Conservation (phyloP, 2,888 invertebrate species). For the Syrphus vitripennis region DNA sequence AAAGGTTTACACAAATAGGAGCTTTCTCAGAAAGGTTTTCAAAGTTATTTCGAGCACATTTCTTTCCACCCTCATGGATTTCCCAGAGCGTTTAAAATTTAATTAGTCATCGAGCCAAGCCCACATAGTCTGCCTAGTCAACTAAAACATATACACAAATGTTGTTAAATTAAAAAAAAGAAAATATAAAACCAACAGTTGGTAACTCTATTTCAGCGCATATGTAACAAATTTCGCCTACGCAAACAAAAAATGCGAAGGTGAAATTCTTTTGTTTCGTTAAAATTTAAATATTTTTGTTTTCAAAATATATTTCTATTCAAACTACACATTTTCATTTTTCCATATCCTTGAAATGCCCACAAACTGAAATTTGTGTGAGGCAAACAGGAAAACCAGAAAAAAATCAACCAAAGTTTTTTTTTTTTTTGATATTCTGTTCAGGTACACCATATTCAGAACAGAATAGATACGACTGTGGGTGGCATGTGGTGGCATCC, state of each 20-base stretch:
- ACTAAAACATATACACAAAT: no score
- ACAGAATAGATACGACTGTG: neutral
- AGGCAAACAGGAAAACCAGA: neutral
- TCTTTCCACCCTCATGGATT: no score
- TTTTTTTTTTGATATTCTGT: slow-evolving; percentile 47
- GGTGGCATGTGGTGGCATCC: slow-evolving; percentile 44
- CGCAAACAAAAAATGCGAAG: slow-evolving; percentile 24
- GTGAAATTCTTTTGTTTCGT: slow-evolving; percentile 37
- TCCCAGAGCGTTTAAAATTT: no score
- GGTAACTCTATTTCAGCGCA: neutral
- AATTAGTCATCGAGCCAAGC: no score
- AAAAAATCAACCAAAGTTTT: slow-evolving; percentile 16
- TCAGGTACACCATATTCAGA: slow-evolving; percentile 15
- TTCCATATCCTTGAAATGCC: neutral
- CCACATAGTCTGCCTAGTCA: no score
- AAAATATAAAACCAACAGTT: neutral
- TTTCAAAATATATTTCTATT: slow-evolving; percentile 36
- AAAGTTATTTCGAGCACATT: no score
- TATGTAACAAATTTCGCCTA: neutral
- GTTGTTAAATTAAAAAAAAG: no score
- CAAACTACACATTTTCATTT: neutral
- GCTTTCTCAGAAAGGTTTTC: no score
- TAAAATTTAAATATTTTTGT: slow-evolving; percentile 38
- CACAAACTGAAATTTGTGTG: neutral
- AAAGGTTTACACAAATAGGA: no score